phyloP scores from a whole-genome alignment of 2,797 vertebrate species.

The Pseudochromis fuscus region DNA sequence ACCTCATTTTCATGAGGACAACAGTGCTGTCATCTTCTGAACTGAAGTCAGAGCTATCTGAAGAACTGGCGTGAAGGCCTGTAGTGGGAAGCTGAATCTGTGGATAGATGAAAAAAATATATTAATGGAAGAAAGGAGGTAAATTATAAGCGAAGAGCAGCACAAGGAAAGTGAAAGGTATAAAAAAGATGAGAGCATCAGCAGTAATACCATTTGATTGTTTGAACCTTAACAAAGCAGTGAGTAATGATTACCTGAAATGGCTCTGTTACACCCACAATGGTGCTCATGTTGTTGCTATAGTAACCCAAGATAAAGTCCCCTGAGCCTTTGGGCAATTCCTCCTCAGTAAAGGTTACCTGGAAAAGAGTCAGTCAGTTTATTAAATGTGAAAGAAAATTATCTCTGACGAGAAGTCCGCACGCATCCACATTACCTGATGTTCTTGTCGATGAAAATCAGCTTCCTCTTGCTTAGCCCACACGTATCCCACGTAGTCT shows the following conservation, averaged over 20 bases:
- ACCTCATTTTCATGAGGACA: slow-evolving; percentile 88
- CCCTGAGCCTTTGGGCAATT: slow-evolving; percentile 92
- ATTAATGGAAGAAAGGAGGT: neutral
- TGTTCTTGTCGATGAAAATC: slow-evolving; percentile 87
- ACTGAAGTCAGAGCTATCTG: slow-evolving; percentile 92
- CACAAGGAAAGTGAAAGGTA: neutral
- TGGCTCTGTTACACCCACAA: slow-evolving; percentile 95
- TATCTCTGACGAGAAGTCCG: neutral
- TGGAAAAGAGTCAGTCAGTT: slow-evolving; percentile 70
- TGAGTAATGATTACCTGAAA: slow-evolving; percentile 90
- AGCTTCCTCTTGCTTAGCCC: slow-evolving; percentile 94
- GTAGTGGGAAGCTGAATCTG: slow-evolving; percentile 93
- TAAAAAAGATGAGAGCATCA: slow-evolving; percentile 7
- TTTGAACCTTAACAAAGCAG: slow-evolving; percentile 16
- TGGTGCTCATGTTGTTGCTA: slow-evolving; percentile 92
- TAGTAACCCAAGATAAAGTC: slow-evolving; percentile 98
- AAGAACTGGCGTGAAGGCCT: slow-evolving; percentile 84
- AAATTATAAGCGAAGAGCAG: slow-evolving; percentile 18
- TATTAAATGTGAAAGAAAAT: slow-evolving; percentile 41
- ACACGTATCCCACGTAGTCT: slow-evolving; percentile 95
- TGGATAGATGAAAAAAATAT: slow-evolving; percentile 5
- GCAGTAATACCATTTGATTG: slow-evolving; percentile 18
- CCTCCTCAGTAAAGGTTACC: slow-evolving; percentile 94
- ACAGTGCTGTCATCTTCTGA: slow-evolving; percentile 94
- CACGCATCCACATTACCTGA: slow-evolving; percentile 80